Evolutionary conservation across 2,888 invertebrate species (phyloP), one percentile per base, ranked within the genome.

Genomic region (Hirtodrosophila cameraria): DNA sequence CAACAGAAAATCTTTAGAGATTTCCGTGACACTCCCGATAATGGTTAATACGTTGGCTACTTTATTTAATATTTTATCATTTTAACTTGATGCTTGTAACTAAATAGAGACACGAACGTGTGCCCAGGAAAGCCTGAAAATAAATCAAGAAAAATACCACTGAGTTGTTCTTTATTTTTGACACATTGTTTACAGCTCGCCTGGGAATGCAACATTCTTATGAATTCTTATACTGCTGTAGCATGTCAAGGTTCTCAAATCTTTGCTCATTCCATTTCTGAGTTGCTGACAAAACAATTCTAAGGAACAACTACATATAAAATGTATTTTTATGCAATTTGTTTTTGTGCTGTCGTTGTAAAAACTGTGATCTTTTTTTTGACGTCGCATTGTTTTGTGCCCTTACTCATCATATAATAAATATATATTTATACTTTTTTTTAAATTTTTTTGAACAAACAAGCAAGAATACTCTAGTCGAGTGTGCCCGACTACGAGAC

Each of bases 321-420:
- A 67, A 54, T 62, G 46, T 71, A 54, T 73, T 71, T 62, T 57
- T 62, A 58, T 68, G 68, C 68, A 73, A 73, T 70, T 70, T 70
- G 73, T 72, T 70, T 49, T 52, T 60, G 39, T 46, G 70, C 49
- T 67, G 50, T 46, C 55, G 25, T 55, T 67, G 68, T 61, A 33
- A 54, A 58, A 30, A 41, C 39, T 67, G 57, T 67, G 35, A 49
- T 61, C 62, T 67, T 67, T 73, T 67, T 53, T 71, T 62, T 67
- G 57, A 42, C 57, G 12, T 52, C 28, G 46, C 62, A 57, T 72
- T 73, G 67, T 73, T 70, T 55, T n/a, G n/a, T n/a, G n/a, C n/a
- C n/a, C n/a, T n/a, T n/a, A n/a, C n/a, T n/a, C n/a, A n/a, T n/a
- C n/a, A n/a, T n/a, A n/a, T n/a, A n/a, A 23, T 23, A 23, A n/a